A percentile compares a stretch with the other conserved stretches of the same genome.
Conservation (phyloP, 1,140 invertebrate genomes). For the Magallana ariakensis region DNA sequence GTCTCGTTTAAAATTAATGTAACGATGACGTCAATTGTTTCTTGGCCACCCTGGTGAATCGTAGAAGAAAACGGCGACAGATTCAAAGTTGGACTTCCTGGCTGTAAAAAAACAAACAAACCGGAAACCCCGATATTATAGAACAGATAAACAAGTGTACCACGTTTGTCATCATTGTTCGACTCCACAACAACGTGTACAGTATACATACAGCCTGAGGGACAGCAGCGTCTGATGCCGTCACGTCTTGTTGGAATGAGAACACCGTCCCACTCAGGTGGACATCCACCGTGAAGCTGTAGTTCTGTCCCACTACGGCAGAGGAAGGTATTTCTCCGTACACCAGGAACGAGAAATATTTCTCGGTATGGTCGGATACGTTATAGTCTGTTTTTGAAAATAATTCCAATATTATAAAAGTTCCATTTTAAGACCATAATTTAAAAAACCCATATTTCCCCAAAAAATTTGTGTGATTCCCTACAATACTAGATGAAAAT, state of each 20-base stretch:
- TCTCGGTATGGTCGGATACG: not conserved
- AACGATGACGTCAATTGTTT: not conserved
- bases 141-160: too few species aligned
- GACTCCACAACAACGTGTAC: too few species aligned
- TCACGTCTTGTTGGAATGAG: not conserved
- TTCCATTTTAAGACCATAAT: too few species aligned
- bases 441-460: too few species aligned
- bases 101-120: not conserved
- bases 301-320: not conserved
- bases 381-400: not conserved
- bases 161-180: too few species aligned
- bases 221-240: not conserved
- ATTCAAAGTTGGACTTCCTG: not conserved
- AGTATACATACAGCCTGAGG: slow-evolving; percentile 9
- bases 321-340: slow-evolving; percentile 17
- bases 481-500: too few species aligned
- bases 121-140: not conserved
- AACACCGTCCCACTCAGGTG: not conserved
- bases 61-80: not conserved
- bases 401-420: not conserved
- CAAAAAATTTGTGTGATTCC: too few species aligned
- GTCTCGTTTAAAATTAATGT: not conserved
- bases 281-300: slow-evolving; percentile 18
- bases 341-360: not conserved
- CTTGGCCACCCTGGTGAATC: slow-evolving; percentile 3